Conservation (phyloP, 2,113 vertebrate species). For the Chelonoidis abingdonii region DNA sequence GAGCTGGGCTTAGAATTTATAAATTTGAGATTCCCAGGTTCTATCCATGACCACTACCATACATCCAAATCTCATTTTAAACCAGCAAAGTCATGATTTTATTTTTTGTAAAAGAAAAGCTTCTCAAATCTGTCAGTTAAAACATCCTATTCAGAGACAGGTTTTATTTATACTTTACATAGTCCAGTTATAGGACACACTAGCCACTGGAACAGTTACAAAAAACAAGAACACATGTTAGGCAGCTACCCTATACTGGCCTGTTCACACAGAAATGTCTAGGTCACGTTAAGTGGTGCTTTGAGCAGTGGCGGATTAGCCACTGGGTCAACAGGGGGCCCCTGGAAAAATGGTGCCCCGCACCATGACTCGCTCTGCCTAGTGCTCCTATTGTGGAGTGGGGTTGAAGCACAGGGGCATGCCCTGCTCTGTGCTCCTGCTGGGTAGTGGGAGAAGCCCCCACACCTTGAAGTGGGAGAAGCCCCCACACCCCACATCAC, state of each 20-base stretch:
- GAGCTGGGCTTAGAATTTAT: background rate
- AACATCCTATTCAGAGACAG: background rate
- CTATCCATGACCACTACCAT: background rate
- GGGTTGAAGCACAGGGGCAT: no score
- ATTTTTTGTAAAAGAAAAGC: background rate
- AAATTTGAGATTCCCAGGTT: rapidly evolving
- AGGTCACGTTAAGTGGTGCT: background rate
- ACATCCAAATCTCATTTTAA: background rate
- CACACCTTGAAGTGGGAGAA: no score
- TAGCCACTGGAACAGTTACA: background rate
- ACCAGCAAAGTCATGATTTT: background rate
- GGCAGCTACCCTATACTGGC: background rate
- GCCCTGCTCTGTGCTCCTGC: no score
- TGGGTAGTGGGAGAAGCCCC: no score
- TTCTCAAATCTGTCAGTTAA: background rate
- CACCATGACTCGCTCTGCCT: no score
- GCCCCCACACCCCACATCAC: no score
- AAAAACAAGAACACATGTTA: background rate
- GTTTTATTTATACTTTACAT: background rate
- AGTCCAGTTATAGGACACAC: background rate
- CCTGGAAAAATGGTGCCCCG: no score
- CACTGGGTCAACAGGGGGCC: no score
- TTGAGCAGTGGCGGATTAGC: background rate
- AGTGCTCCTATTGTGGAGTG: no score
- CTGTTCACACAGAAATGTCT: background rate